A percentile compares a stretch with the other conserved stretches of the same genome.
Conservation (phyloP, 2,797 vertebrate species). For the Diglossa cyanea region DNA sequence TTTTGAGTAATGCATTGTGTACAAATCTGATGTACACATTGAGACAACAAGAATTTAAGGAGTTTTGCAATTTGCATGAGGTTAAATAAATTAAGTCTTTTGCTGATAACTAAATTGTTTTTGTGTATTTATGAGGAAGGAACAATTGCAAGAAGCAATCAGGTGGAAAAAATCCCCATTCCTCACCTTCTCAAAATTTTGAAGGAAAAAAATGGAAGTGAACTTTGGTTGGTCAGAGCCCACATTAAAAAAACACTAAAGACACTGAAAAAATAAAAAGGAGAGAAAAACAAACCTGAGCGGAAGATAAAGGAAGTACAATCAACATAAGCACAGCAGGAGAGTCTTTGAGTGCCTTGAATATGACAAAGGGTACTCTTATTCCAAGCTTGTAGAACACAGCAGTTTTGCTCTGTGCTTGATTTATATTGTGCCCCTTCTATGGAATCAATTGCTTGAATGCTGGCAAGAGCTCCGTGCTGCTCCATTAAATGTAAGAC, state of each 20-base stretch:
- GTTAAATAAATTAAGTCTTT: neutral
- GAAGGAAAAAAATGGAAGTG: neutral
- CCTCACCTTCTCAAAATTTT: neutral
- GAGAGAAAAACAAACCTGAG: neutral
- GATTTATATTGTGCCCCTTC: slow-evolving; percentile 63
- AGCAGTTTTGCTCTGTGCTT: slow-evolving; percentile 26
- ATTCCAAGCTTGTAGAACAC: slow-evolving; percentile 29
- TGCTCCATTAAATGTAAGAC: slow-evolving; percentile 46
- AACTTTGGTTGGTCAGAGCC: neutral
- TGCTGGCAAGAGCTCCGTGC: neutral
- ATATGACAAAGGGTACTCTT: slow-evolving; percentile 46
- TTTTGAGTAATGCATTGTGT: neutral
- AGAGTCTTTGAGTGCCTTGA: slow-evolving; percentile 14
- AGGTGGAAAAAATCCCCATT: neutral
- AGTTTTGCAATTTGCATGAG: neutral
- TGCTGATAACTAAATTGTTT: neutral
- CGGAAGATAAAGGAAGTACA: slow-evolving; percentile 39
- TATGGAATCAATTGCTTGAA: slow-evolving; percentile 57
- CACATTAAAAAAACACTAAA: neutral
- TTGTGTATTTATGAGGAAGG: neutral
- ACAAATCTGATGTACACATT: neutral
- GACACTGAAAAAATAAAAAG: neutral
- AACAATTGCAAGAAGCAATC: neutral
- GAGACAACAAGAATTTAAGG: neutral
- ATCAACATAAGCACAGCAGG: slow-evolving; percentile 59